phyloP scores from a whole-genome alignment of 2,888 invertebrate species.

The Athripsodes cinereus region DNA sequence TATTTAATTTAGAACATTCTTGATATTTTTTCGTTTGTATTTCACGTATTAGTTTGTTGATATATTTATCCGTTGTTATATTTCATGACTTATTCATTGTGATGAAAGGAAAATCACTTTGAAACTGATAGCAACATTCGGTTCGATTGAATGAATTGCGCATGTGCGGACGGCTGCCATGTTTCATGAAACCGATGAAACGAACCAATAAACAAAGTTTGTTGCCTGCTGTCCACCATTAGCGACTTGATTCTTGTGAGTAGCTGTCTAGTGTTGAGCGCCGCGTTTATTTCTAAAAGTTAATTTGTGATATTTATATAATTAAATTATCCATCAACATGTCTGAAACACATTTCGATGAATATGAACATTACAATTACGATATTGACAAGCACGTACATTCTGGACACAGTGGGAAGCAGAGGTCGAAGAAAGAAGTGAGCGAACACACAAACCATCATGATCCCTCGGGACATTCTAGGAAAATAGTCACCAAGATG shows the following conservation, averaged over 20 bases:
- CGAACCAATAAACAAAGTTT: constrained; percentile 14
- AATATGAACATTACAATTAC: constrained; percentile 92
- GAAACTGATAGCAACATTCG: neutral
- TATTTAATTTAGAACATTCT: too few species aligned
- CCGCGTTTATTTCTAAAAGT: constrained; percentile 12
- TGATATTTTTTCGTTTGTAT: too few species aligned
- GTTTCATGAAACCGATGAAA: constrained; percentile 16
- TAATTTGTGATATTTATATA: constrained; percentile 7
- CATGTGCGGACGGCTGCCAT: constrained; percentile 16
- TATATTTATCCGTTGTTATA: too few species aligned
- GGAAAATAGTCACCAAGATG: constrained; percentile 83
- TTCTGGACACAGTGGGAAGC: constrained; percentile 84
- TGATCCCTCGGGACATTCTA: constrained; percentile 89
- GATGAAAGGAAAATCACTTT: too few species aligned
- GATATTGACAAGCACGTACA: constrained; percentile 87
- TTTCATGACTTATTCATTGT: too few species aligned
- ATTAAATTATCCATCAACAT: constrained; percentile 38
- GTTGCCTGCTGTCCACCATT: constrained; percentile 16
- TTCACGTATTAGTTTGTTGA: too few species aligned
- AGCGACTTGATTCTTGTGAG: constrained; percentile 20
- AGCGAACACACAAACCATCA: constrained; percentile 84
- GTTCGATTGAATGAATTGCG: constrained; percentile 8
- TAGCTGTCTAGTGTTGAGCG: constrained; percentile 17
- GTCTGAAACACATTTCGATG: constrained; percentile 82
- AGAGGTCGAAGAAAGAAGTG: constrained; percentile 84